phyloP scores from a whole-genome alignment of 2,797 vertebrate genomes.

The Onychomys torridus region DNA sequence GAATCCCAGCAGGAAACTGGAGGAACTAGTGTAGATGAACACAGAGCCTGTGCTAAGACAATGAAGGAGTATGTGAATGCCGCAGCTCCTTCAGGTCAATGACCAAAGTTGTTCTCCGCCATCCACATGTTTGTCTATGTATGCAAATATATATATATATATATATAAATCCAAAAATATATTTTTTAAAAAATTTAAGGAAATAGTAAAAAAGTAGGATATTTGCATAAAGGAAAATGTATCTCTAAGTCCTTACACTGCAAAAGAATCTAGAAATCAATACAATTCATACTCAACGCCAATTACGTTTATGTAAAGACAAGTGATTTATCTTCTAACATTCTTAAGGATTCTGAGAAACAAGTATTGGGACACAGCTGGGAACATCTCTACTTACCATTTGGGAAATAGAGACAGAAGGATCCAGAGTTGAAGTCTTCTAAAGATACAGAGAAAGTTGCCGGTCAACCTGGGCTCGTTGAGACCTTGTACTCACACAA shows the following conservation, averaged over 20 bases:
- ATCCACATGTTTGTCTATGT: neutral
- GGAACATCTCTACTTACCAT: no score
- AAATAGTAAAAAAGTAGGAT: no score
- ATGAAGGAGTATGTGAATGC: no score
- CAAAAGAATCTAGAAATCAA: neutral
- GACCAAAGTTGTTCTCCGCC: neutral
- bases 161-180: no score
- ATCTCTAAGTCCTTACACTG: neutral
- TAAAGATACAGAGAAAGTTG: neutral
- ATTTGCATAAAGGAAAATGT: neutral
- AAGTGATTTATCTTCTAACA: no score
- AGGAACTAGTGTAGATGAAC: neutral
- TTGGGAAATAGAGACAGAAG: no score
- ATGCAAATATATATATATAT: neutral
- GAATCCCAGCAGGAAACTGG: neutral
- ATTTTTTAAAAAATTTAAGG: no score
- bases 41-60: neutral
- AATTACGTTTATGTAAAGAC: no score
- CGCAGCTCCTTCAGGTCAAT: neutral
- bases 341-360: no score
- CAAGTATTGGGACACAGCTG: no score
- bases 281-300: no score
- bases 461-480: accelerated
- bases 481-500: no score
- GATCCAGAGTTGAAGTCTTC: neutral